Conservation (phyloP, 2,113 vertebrate species). For the Ondatra zibethicus region DNA sequence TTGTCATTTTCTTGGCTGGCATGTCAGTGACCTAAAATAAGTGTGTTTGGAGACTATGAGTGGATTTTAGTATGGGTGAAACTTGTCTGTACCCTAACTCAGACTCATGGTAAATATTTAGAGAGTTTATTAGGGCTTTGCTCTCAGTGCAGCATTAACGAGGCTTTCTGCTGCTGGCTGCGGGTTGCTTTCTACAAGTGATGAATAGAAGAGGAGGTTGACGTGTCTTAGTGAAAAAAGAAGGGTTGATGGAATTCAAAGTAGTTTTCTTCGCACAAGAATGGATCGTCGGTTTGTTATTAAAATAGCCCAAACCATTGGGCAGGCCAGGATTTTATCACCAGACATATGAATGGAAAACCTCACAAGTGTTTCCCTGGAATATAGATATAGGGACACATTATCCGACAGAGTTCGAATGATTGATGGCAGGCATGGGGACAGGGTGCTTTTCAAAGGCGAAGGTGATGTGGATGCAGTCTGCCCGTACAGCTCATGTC, state of each 20-base stretch:
- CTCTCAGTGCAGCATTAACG: neutral
- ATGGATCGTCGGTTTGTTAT: neutral
- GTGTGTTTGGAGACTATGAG: slow-evolving; percentile 29
- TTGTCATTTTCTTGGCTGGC: slow-evolving; percentile 73
- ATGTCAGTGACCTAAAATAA: slow-evolving; percentile 65
- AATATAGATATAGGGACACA: neutral
- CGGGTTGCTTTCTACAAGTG: neutral
- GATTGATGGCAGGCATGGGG: neutral
- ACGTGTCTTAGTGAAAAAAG: neutral
- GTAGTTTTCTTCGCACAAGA: neutral
- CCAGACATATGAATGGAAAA: neutral
- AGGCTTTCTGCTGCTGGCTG: slow-evolving; percentile 28
- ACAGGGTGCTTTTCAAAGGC: neutral
- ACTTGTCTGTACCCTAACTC: slow-evolving; percentile 49
- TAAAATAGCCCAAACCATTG: neutral
- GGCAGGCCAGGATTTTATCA: neutral
- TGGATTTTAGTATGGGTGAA: slow-evolving; percentile 20
- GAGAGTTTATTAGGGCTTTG: slow-evolving; percentile 60
- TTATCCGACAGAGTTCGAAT: neutral
- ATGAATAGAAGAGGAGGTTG: neutral
- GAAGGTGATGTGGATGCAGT: neutral
- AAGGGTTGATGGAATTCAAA: neutral
- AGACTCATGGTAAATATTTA: slow-evolving; percentile 72
- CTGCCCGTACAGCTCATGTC: neutral
- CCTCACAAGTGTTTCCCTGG: neutral